A percentile compares a stretch with the other conserved stretches of the same genome.
Conservation (phyloP, 1,140 invertebrate species). For the Yoshiicerus persimilis region DNA sequence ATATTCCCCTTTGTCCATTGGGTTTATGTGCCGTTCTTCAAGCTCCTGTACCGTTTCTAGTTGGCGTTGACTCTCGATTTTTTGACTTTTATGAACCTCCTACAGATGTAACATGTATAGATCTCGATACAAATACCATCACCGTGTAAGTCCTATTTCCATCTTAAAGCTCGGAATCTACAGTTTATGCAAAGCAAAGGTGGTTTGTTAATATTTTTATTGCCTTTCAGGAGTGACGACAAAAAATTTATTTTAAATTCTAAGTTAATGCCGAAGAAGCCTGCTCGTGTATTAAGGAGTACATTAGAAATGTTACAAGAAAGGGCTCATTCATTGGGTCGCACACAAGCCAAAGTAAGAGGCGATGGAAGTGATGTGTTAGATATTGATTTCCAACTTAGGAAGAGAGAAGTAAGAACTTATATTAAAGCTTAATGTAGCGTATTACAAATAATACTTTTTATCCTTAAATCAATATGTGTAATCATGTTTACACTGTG, state of each 20-base stretch:
- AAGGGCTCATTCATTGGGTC: constrained; percentile 57
- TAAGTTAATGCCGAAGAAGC: constrained; percentile 87
- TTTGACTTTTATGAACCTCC: constrained; percentile 98
- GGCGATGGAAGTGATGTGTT: constrained; percentile 59
- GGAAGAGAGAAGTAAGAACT: constrained; percentile 65
- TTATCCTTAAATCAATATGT: neutral
- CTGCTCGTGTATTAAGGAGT: constrained; percentile 73
- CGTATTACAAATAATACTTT: no score
- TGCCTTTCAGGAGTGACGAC: constrained; percentile 67
- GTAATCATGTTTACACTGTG: neutral
- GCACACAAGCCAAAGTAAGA: constrained; percentile 55
- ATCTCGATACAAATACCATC: constrained; percentile 95
- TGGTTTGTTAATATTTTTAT: neutral
- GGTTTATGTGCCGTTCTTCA: constrained; percentile 81
- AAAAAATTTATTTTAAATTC: constrained; percentile 74
- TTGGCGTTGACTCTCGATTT: constrained; percentile 94
- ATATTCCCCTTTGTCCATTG: constrained; percentile 97
- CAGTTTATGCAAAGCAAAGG: neutral
- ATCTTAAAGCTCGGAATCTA: neutral
- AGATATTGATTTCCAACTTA: constrained; percentile 72
- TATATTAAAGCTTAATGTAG: neutral
- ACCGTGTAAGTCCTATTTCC: constrained; percentile 62
- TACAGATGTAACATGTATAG: constrained; percentile 93
- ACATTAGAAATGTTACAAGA: constrained; percentile 70
- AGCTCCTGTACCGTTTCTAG: constrained; percentile 94